These are phyloP conservation scores for Euplagia quadripunctaria DNA, from an alignment of 2,888 invertebrate genomes.

Conservation along the genomic window DNA sequence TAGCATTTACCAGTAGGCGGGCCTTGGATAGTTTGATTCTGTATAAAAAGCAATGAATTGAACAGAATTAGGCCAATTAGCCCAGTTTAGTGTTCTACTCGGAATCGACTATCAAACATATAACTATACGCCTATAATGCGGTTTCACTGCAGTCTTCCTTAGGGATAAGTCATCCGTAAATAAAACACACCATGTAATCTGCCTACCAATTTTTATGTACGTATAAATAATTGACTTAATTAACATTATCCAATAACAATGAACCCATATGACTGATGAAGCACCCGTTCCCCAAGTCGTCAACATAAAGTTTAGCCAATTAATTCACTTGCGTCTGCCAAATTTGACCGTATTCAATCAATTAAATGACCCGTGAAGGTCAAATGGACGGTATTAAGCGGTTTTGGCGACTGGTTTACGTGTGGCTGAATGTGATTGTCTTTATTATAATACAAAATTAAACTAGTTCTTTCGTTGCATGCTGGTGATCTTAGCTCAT, in stretches of 20 bases:
- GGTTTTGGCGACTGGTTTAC: neutral
- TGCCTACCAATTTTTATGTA: neutral
- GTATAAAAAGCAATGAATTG: too few species aligned
- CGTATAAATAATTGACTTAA: neutral
- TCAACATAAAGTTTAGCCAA: constrained; percentile 18
- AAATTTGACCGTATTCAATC: constrained; percentile 34
- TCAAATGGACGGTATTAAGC: constrained; percentile 16
- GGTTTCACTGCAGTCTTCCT: neutral
- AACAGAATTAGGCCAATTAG: too few species aligned
- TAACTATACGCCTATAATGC: neutral
- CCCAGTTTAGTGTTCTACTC: too few species aligned
- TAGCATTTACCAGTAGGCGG: too few species aligned
- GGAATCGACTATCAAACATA: too few species aligned
- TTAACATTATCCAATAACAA: constrained; percentile 12
- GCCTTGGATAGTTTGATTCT: too few species aligned
- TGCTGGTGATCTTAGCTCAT: neutral
- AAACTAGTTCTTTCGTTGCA: too few species aligned
- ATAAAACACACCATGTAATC: neutral
- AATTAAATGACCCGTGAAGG: constrained; percentile 36
- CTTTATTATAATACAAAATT: neutral
- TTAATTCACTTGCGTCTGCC: constrained; percentile 24
- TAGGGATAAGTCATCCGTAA: neutral
- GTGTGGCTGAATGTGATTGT: neutral
- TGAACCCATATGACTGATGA: constrained; percentile 31
- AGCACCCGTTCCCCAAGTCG: neutral